Base-by-base conservation (phyloP, 2,888 invertebrate genomes). In the Caenorhabditis sp. region DNA sequence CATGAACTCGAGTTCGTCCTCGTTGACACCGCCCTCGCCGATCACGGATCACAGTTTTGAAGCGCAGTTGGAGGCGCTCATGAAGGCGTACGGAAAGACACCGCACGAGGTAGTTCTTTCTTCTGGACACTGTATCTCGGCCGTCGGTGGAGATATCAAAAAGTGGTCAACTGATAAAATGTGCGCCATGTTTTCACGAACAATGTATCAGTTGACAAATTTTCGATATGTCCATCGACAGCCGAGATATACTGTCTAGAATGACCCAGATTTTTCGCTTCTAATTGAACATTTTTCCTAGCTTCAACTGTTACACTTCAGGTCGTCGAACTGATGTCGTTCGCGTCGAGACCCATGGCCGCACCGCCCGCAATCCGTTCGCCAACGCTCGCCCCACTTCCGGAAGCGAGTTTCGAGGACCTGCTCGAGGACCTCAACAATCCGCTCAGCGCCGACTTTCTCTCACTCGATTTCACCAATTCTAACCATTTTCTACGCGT, bases 71-170 rank as follows among this genome's bases (percentile, higher is more conserved):
- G 76, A 76, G 17, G 63, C 73, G 0, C 37, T 82, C 30, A 82
- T 82, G 82, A 80, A 80, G 35, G 46, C 35, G 15, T 77, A 79
- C 41, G 80, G 80, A 9, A 82, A 82, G 37, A 61, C 75, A 9
- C 55, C 78, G n/a, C 48, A 63, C 11, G 82, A 82, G 32, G 79
- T 82, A n/a, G n/a, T n/a, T n/a, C n/a, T n/a, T n/a, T n/a, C n/a
- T n/a, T n/a, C n/a, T n/a, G n/a, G n/a, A n/a, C n/a, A n/a, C n/a
- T n/a, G n/a, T n/a, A n/a, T n/a, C n/a, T n/a, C n/a, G n/a, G n/a
- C n/a, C n/a, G n/a, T n/a, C n/a, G n/a, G n/a, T n/a, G n/a, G n/a
- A n/a, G n/a, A n/a, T n/a, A n/a, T n/a, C n/a, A n/a, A n/a, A n/a
- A n/a, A n/a, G n/a, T n/a, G n/a, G n/a, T n/a, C n/a, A n/a, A n/a